Base-by-base conservation (phyloP, 2,888 invertebrate genomes). In the Aleiodes alternator region DNA sequence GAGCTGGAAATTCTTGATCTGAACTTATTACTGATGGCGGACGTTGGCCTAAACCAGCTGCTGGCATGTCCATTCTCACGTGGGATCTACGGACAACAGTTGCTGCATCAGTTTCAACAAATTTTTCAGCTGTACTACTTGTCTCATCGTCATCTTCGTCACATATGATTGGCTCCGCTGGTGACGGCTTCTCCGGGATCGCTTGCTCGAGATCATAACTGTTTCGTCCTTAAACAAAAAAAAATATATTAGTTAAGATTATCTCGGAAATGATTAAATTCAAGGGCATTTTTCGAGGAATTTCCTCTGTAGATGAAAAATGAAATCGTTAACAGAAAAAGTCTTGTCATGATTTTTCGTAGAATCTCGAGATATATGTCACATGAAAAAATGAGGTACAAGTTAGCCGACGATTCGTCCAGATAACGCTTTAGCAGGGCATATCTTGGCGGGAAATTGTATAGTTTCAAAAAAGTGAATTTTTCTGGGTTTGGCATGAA, bases 1-100 rank as follows among this genome's bases (percentile, higher is more conserved):
- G 72, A 0, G 88, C 79, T 34, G 86, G 87, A 79, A 84, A 84
- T 68, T 88, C 88, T 73, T 86, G 87, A 75, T 88, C 88, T 0
- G 87, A 87, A 82, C 95, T 94, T 69, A 95, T 92, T 77, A 94
- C 92, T 79, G 95, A 95, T 12, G 94, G 90, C 83, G 92, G 93
- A 80, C 91, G 92, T 76, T 91, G 93, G 82, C 93, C 92, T 80
- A 93, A 84, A 34, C 93, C 93, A 23, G 93, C 93, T 12, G 93
- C 92, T 78, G 93, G 92, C 85, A 93, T 90, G 87, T 93, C 93
- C 69, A 94, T 89, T 31, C 92, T 92, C 80, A 93, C 92, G 85
- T 88, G 88, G n/a, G 88, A 87, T 73, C 88, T 84, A 73, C 88
- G 83, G 16, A 88, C 87, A 16, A 88, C 87, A 3, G 88, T 88